These are phyloP conservation scores for Rhipidura dahli DNA, from an alignment of 2,113 vertebrate genomes.

Conservation along the genomic window DNA sequence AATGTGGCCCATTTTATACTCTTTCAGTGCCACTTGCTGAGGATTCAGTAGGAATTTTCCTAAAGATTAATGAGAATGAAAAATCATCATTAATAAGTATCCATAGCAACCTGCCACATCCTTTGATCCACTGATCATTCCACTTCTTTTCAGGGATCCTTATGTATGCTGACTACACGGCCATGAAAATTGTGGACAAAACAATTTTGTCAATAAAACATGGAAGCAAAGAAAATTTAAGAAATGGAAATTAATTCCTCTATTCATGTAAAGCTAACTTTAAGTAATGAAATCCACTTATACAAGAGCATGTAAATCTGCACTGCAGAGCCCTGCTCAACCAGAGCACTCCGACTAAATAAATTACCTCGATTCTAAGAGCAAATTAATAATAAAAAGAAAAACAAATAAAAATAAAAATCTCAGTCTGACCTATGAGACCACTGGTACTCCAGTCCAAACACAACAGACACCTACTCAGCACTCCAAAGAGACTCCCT, in stretches of 20 bases:
- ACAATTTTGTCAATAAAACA: not conserved
- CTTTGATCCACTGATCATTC: not conserved
- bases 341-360: not conserved
- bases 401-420: not conserved
- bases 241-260: not conserved
- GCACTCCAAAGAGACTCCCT: not conserved
- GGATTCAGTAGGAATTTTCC: not conserved
- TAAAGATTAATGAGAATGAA: not conserved
- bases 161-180: not conserved
- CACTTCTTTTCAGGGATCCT: not conserved
- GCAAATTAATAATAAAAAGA: not conserved
- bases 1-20: not conserved
- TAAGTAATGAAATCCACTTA: not conserved
- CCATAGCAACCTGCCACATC: not conserved
- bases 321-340: not conserved
- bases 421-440: not conserved
- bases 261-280: not conserved
- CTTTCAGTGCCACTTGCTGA: not conserved
- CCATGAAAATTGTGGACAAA: not conserved
- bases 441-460: not conserved
- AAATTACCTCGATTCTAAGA: not conserved
- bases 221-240: not conserved
- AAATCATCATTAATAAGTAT: not conserved
- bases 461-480: not conserved
- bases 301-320: not conserved